phyloP scores from a whole-genome alignment of 2,113 vertebrate genomes.

The Nothobranchius furzeri region DNA sequence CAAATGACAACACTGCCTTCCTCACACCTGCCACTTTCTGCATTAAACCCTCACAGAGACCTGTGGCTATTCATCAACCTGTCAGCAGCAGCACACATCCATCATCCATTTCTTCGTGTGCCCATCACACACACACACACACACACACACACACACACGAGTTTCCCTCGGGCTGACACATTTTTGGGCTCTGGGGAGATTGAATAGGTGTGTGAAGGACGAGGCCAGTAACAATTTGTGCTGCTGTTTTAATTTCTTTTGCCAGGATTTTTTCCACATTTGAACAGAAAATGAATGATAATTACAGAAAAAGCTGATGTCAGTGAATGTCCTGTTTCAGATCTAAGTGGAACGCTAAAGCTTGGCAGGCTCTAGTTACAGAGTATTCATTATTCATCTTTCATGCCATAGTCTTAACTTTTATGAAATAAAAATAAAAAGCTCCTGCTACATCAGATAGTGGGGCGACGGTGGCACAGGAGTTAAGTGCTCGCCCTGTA shows the following conservation, averaged over 20 bases:
- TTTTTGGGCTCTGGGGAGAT: conserved; percentile 24
- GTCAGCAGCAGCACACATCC: conserved; percentile 59
- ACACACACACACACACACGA: neutral
- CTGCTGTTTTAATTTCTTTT: conserved; percentile 41
- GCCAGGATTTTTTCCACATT: conserved; percentile 12
- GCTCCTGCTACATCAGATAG: conserved; percentile 3
- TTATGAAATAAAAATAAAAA: conserved; percentile 4
- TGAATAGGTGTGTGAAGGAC: conserved; percentile 46
- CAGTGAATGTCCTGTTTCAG: conserved; percentile 35
- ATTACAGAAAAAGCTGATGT: conserved; percentile 34
- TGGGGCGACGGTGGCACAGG: too few species aligned
- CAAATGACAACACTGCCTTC: conserved; percentile 37
- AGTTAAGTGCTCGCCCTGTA: too few species aligned
- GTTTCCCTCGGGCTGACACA: conserved; percentile 36
- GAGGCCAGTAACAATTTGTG: conserved; percentile 34
- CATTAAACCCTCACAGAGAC: conserved; percentile 43
- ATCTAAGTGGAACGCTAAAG: conserved; percentile 10
- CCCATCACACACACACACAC: neutral
- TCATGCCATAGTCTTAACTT: conserved; percentile 34
- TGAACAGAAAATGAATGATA: conserved; percentile 22
- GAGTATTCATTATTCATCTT: conserved; percentile 49
- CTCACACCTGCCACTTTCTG: conserved; percentile 46
- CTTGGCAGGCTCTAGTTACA: conserved; percentile 16
- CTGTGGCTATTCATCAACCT: conserved; percentile 56
- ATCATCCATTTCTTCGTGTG: conserved; percentile 34